These are phyloP conservation scores for Gallinago paraguaiae DNA, from an alignment of 2,113 vertebrate genomes.

Conservation along the genomic window DNA sequence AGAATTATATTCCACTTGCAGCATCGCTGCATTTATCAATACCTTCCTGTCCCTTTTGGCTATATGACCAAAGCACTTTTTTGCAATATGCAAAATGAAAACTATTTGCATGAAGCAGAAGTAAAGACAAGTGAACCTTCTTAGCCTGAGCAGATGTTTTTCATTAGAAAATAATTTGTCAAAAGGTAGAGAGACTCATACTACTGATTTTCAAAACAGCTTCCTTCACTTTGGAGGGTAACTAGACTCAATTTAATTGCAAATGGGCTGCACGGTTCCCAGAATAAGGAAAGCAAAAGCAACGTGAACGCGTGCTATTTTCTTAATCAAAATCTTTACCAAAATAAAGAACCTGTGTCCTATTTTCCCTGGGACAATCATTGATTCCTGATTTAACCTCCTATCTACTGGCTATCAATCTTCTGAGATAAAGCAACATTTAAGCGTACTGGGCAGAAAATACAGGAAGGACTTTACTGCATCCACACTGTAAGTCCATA, in stretches of 20 bases:
- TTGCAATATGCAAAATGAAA: slow-evolving; percentile 5
- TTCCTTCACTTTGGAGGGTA: slow-evolving; percentile 50
- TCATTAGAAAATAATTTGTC: slow-evolving; percentile 67
- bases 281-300: neutral
- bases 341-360: neutral
- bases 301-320: neutral
- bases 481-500: neutral
- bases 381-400: neutral
- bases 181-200: slow-evolving; percentile 43
- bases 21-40: neutral
- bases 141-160: slow-evolving; percentile 57
- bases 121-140: slow-evolving; percentile 19
- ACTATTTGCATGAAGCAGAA: neutral
- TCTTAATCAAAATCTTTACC: neutral
- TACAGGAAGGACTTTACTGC: neutral
- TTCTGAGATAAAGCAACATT: neutral
- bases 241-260: slow-evolving; percentile 67
- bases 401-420: neutral
- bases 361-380: neutral
- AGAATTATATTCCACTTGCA: neutral
- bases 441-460: neutral
- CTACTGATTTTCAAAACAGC: slow-evolving; percentile 52
- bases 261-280: neutral
- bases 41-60: slow-evolving; percentile 7
- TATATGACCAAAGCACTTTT: neutral